Conservation (phyloP, 37 sponge, comb jelly and placozoan genomes). For the Chondrilla cf. caribensis region DNA sequence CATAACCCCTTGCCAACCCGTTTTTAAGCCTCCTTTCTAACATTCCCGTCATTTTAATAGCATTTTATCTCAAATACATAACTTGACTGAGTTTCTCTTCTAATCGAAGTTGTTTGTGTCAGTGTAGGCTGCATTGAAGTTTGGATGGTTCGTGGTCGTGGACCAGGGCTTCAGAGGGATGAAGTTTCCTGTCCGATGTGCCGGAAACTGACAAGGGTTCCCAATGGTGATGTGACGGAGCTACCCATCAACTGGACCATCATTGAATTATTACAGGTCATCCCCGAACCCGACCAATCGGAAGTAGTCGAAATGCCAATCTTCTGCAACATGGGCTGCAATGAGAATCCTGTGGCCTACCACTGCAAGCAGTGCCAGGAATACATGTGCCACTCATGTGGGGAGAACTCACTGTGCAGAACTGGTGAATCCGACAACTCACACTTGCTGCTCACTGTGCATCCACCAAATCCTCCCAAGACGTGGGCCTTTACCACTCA, state of each 20-base stretch:
- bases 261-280: neutral
- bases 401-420: neutral
- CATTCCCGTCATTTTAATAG: no score
- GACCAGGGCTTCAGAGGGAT: neutral
- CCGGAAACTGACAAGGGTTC: constrained; percentile 13
- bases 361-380: constrained; percentile 6
- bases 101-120: no score
- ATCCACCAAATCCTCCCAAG: neutral
- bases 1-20: no score
- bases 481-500: neutral
- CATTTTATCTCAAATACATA: no score
- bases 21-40: no score
- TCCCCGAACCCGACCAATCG: neutral
- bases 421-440: neutral
- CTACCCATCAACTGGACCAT: constrained; percentile 33
- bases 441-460: neutral
- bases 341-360: neutral
- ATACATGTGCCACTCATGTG: neutral
- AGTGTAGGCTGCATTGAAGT: no score
- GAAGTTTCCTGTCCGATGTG: constrained; percentile 22
- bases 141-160: neutral
- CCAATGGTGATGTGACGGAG: constrained; percentile 14
- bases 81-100: no score
- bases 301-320: neutral
- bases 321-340: neutral